Evolutionary conservation across 1,140 invertebrate genomes (phyloP).

Genomic region (Euwallacea fornicatus): DNA sequence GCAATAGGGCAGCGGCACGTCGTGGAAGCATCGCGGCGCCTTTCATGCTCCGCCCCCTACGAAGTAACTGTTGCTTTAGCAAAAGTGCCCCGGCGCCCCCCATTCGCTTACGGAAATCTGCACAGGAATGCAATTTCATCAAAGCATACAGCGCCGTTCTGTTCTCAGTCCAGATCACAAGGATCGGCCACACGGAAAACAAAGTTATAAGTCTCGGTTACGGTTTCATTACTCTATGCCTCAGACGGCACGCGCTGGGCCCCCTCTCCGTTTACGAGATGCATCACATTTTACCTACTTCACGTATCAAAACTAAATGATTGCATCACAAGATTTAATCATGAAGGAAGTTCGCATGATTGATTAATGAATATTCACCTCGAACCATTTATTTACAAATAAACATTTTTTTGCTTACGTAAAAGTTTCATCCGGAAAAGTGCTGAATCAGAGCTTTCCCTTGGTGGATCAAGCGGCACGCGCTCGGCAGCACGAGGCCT

Average conservation of each 20-base stretch:
- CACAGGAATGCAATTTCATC: conserved; percentile 55
- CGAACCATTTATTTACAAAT: background rate
- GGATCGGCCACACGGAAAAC: conserved; percentile 54
- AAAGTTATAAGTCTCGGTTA: conserved; percentile 55
- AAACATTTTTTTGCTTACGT: conserved; percentile 15
- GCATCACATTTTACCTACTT: too few species aligned
- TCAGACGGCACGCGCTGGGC: conserved; percentile 37
- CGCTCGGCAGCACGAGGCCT: conserved; percentile 17
- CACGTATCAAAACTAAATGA: too few species aligned
- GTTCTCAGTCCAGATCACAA: conserved; percentile 52
- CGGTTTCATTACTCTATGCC: conserved; percentile 49
- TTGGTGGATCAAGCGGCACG: conserved; percentile 18
- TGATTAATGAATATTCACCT: too few species aligned
- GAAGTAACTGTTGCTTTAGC: conserved; percentile 54
- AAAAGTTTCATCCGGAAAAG: conserved; percentile 16
- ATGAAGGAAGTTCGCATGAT: too few species aligned
- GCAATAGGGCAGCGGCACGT: conserved; percentile 40
- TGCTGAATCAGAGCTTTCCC: conserved; percentile 2
- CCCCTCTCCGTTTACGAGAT: background rate
- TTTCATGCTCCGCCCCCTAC: conserved; percentile 47
- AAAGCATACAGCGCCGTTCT: conserved; percentile 50
- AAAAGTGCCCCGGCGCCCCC: conserved; percentile 39
- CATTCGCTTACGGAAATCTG: conserved; percentile 53
- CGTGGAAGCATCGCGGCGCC: conserved; percentile 47
- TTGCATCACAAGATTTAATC: too few species aligned